These are phyloP conservation scores for Arenaria interpres DNA, from an alignment of 2,113 vertebrate genomes.

Conservation along the genomic window DNA sequence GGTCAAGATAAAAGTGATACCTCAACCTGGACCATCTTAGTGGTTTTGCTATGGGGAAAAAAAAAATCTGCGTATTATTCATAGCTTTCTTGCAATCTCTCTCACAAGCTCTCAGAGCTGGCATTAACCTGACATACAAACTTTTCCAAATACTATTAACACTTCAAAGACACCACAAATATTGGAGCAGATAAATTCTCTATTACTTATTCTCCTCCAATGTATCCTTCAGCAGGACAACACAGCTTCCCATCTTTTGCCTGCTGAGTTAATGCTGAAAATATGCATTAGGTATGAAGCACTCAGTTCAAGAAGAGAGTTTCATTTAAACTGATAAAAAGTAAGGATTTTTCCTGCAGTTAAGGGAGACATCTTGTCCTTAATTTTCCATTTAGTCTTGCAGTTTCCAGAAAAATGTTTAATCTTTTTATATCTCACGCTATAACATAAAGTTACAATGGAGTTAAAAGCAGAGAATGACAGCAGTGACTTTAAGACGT, in stretches of 20 bases:
- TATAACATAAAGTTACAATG: not conserved
- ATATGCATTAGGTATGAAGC: not conserved
- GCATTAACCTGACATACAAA: not conserved
- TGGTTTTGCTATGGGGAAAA: not conserved
- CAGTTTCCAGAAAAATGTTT: not conserved
- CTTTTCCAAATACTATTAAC: slow-evolving; percentile 5
- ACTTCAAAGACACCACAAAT: slow-evolving; percentile 22
- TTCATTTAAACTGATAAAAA: not conserved
- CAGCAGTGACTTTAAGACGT: not conserved
- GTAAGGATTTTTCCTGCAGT: not conserved
- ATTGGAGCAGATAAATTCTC: not conserved
- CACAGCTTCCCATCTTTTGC: not conserved
- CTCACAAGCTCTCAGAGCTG: not conserved
- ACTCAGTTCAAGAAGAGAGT: not conserved
- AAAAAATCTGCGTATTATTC: not conserved
- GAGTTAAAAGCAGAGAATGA: not conserved
- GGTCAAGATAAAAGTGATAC: not conserved
- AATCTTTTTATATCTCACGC: not conserved
- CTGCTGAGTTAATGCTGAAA: not conserved
- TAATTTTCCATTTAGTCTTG: not conserved
- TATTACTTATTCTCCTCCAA: not conserved
- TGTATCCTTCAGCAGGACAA: not conserved
- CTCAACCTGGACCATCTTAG: not conserved
- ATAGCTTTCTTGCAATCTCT: not conserved
- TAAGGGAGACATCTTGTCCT: not conserved